A percentile compares a stretch with the other conserved stretches of the same genome.
These are phyloP conservation scores for Bathynomus jamesi DNA, from an alignment of 1,140 invertebrate genomes.

Conservation along the genomic window DNA sequence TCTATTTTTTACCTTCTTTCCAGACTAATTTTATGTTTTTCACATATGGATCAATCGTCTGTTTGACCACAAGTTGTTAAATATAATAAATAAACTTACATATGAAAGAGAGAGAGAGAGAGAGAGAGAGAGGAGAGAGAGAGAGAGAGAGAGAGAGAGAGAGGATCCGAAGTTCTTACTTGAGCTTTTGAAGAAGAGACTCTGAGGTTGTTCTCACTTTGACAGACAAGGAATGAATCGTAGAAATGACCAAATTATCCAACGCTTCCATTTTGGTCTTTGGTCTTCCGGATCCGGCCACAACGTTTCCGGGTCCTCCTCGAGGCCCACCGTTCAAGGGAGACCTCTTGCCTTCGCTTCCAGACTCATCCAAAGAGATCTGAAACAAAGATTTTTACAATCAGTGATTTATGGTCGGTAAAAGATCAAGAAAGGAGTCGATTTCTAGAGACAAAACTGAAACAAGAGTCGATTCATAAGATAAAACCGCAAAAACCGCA, in stretches of 20 bases:
- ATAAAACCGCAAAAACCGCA: too few species aligned
- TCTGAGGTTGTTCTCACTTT: conserved; percentile 50
- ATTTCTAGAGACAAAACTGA: too few species aligned
- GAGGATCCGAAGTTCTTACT: conserved; percentile 43
- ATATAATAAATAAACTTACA: too few species aligned
- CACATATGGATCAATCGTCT: too few species aligned
- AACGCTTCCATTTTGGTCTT: conserved; percentile 42
- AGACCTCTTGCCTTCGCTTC: conserved; percentile 31
- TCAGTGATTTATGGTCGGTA: too few species aligned
- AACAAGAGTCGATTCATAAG: too few species aligned
- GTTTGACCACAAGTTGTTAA: too few species aligned
- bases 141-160: conserved; percentile 20
- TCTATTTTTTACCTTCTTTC: too few species aligned
- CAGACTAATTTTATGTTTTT: too few species aligned
- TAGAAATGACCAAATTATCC: conserved; percentile 53
- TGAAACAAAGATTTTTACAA: too few species aligned
- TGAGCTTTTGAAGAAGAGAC: conserved; percentile 48
- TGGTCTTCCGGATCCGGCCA: neutral
- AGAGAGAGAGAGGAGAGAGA: conserved; percentile 10
- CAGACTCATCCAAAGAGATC: conserved; percentile 29
- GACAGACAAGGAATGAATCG: conserved; percentile 51
- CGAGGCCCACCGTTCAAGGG: conserved; percentile 9
- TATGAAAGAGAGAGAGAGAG: too few species aligned
- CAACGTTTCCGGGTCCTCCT: neutral
- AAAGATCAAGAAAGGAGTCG: too few species aligned